Conservation (phyloP, 2,113 vertebrate genomes). For the Corythaixoides concolor region DNA sequence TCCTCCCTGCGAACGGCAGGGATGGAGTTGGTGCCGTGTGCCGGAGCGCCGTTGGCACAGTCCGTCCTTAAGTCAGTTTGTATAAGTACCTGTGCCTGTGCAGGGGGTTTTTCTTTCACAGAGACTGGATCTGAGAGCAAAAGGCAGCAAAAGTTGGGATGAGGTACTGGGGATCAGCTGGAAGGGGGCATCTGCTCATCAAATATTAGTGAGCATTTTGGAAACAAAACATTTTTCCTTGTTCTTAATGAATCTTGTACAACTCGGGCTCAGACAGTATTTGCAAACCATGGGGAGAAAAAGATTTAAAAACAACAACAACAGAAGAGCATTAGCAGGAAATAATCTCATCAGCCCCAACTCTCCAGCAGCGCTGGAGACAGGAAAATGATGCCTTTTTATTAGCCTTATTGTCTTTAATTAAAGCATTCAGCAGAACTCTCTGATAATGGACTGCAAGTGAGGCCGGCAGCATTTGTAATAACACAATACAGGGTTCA, state of each 20-base stretch:
- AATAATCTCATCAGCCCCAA: conserved; percentile 71
- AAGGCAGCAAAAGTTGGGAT: background rate
- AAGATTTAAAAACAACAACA: conserved; percentile 58
- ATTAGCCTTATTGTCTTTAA: conserved; percentile 78
- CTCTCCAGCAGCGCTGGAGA: conserved; percentile 69
- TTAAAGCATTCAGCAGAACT: conserved; percentile 72
- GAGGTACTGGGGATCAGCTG: background rate
- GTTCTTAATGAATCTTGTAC: conserved; percentile 26
- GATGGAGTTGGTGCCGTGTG: background rate
- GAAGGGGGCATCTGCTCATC: background rate
- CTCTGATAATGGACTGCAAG: conserved; percentile 69
- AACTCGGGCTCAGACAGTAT: conserved; percentile 43
- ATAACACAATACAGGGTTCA: conserved; percentile 71
- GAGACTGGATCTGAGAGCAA: background rate
- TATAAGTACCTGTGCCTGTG: background rate
- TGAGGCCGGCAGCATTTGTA: conserved; percentile 66
- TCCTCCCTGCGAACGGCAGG: background rate
- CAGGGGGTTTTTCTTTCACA: background rate
- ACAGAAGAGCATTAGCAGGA: conserved; percentile 60
- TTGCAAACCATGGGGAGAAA: conserved; percentile 59
- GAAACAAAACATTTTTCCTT: background rate
- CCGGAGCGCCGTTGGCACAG: fast-evolving
- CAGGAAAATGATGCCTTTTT: conserved; percentile 75
- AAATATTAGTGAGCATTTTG: background rate
- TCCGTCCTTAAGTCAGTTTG: fast-evolving